Percentiles rank a stretch among this genome's conserved stretches.
phyloP scores from a whole-genome alignment of 2,113 vertebrate genomes.

The Asarcornis scutulata region DNA sequence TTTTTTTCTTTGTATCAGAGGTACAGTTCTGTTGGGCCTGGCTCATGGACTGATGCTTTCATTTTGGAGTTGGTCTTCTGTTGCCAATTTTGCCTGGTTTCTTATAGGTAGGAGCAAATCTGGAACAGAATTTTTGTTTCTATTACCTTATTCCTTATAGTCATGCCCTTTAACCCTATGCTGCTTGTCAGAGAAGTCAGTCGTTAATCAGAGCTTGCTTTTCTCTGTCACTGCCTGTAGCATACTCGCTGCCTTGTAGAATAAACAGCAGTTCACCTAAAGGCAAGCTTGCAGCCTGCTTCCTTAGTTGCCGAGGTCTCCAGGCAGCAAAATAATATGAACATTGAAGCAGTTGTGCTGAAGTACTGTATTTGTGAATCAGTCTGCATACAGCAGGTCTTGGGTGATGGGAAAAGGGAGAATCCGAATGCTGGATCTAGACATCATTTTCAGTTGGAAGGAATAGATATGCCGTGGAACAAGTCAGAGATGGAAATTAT shows the following conservation, averaged over 20 bases:
- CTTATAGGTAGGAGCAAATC: constrained; percentile 55
- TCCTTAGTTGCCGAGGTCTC: neutral
- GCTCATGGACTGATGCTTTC: constrained; percentile 71
- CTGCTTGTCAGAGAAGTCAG: neutral
- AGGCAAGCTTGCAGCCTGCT: neutral
- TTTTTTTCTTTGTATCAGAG: constrained; percentile 16
- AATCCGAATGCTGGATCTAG: neutral
- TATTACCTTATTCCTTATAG: neutral
- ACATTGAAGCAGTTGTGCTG: neutral
- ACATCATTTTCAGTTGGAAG: neutral
- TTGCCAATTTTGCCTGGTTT: constrained; percentile 40
- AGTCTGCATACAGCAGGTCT: neutral
- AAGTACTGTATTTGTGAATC: neutral
- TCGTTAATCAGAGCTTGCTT: neutral
- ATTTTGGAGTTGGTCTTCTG: constrained; percentile 64
- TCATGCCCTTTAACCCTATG: neutral
- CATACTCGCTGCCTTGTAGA: neutral
- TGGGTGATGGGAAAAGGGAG: neutral
- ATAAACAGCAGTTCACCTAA: neutral
- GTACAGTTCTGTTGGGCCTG: constrained; percentile 58
- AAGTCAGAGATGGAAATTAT: neutral
- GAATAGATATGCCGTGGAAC: neutral
- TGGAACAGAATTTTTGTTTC: neutral
- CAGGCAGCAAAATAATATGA: neutral
- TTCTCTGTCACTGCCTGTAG: neutral